Evolutionary conservation across 2,888 invertebrate species (phyloP), one percentile per base, ranked within the genome.

Genomic region (Cylloceria caligata): DNA sequence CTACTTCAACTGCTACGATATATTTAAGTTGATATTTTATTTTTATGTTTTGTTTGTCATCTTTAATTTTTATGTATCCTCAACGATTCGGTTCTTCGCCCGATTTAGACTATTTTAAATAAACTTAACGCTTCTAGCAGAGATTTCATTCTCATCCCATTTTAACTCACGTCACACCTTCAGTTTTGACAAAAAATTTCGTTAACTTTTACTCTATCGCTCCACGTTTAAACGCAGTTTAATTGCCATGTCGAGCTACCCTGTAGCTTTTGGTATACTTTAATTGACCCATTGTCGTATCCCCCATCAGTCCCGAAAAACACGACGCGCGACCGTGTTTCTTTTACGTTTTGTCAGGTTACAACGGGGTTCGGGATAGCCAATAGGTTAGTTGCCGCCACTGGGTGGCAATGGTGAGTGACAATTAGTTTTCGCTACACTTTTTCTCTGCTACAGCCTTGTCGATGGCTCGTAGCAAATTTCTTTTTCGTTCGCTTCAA

Each of bases 371-470:
- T 49, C 0, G 62, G 34, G 36, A 1, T 11, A 39, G 36, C 13
- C 62, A 36, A 39, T 36, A 27, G 39, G 36, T 34, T 62, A 16
- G 36, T 39, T 21, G 64, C 13, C 39, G 27, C 55, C 71, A 21
- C 55, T 62, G 24, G 47, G 24, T 52, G 65, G 24, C 64, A 39
- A 36, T 52, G 19, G 16, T 52, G 19, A 34, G 39, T 42, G 74
- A 74, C 42, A 74, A 74, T 74, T 65, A 74, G 42, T 74, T 65
- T 52, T 55, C 21, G 24, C 27, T 21, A 64, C 55, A 30, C 52
- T 65, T 65, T n/a, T 34, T n/a, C 47, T 27, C 7, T 16, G n/a
- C 19, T 13, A 39, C 11, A 49, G 24, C 36, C 27, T 45, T 39
- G 62, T 73, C 64, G 27, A 27, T 49, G 30, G 1, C 19, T 49